Base-by-base conservation (phyloP, 1,140 invertebrate species). In the Gonatopus flavifemur region DNA sequence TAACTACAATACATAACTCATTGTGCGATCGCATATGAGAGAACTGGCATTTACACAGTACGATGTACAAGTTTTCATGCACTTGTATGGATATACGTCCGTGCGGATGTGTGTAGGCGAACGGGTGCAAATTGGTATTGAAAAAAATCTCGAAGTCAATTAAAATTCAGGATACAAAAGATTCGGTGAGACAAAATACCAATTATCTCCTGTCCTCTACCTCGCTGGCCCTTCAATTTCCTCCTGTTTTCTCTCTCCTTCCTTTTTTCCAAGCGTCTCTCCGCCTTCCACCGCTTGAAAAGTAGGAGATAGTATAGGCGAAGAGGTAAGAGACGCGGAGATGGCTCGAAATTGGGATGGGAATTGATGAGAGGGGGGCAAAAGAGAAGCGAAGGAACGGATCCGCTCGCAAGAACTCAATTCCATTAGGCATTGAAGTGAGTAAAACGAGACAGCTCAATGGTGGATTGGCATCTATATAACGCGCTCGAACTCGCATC, bases 361-460 rank as follows among this genome's bases (percentile, higher is more conserved):
- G 28, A 16, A 41, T 35, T 20, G 50, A 42, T 28, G 49, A 42
- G 52, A 55, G 47, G 48, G 49, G 50, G 35, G 51, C 32, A 9
- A 30, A 28, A 12, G 15, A 15, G 21, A 7, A 47, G 16, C 28
- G 43, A 22, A 28, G 40, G 51, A 25, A 49, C 48, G 57, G 54
- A 35, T 45, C 55, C 65, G 65, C 65, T 66, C 66, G 62, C 68
- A 71, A 71, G 69, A 71, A 71, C 66, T 69, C 67, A 70, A 70
- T 71, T 71, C 67, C 67, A 71, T 71, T 71, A 71, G 67, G 69
- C 69, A 67, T 70, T 71, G 66, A 70, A 67, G 66, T 71, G 69
- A 70, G 64, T 70, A 70, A 71, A 71, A 70, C 64, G 69, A 70
- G 66, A 56, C 58, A 62, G 64, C 56, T 67, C 54, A 57, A 49